These are phyloP conservation scores for Caenorhabditis becei DNA, from an alignment of 2,888 invertebrate genomes.

Conservation along the genomic window DNA sequence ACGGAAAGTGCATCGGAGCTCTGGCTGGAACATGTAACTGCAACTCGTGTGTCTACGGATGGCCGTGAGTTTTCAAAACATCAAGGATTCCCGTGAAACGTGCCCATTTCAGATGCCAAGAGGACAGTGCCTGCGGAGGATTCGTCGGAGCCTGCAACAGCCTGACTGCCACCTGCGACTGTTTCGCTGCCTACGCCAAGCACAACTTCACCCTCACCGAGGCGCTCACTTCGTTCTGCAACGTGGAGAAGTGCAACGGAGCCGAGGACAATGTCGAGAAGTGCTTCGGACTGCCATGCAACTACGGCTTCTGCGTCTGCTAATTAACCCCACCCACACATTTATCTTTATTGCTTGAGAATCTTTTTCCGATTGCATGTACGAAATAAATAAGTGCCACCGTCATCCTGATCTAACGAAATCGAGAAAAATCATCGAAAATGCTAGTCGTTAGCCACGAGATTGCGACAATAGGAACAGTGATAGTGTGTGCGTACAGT, in stretches of 20 bases:
- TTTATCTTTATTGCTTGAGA: constrained; percentile 10
- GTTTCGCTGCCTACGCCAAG: constrained; percentile 51
- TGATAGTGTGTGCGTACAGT: background rate
- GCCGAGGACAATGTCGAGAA: constrained; percentile 48
- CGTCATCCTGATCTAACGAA: constrained; percentile 16
- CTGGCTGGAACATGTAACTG: constrained; percentile 63
- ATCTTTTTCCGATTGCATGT: constrained; percentile 34
- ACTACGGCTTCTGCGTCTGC: constrained; percentile 62
- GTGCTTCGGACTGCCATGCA: constrained; percentile 63
- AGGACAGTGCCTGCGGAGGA: constrained; percentile 61
- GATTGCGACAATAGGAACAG: constrained; percentile 22
- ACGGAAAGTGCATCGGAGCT: constrained; percentile 61
- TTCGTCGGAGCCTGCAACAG: constrained; percentile 59
- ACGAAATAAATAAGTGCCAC: constrained; percentile 47
- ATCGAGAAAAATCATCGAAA: constrained; percentile 19
- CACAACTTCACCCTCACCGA: constrained; percentile 54
- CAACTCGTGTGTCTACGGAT: constrained; percentile 58
- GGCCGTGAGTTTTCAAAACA: constrained; percentile 42
- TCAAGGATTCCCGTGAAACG: background rate
- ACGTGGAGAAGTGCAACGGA: constrained; percentile 57
- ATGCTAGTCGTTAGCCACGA: constrained; percentile 33
- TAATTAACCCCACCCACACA: constrained; percentile 21
- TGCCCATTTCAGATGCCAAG: constrained; percentile 42
- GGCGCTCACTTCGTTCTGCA: constrained; percentile 59
- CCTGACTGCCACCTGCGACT: constrained; percentile 59